Evolutionary conservation across 2,113 vertebrate genomes (phyloP), one percentile per base, ranked within the genome.

Genomic region (Albula glossodonta): DNA sequence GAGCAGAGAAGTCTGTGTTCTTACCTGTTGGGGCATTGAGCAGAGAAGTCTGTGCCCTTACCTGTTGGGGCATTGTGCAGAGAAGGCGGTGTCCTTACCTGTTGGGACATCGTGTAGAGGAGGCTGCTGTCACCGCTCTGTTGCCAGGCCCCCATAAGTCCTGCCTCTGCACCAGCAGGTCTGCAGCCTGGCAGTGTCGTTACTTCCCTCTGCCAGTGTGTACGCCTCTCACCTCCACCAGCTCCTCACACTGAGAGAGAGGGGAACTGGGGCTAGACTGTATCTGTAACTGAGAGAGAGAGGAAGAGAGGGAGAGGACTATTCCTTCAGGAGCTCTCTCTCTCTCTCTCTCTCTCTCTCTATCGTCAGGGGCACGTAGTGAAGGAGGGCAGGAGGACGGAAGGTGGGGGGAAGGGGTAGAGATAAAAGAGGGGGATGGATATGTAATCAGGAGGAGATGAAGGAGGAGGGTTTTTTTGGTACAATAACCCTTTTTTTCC

Each of bases 71-170:
- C 49, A 51, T 4, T 51, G 51, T 11, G 31, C 31, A 53, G 25
- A 4, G 0, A 50, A 25, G 50, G 48, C 53, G 17, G n/a, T 50
- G 81, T 49, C 96, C 97, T 70, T 97, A 99, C 98, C 98, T 99
- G 98, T 97, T 99, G 98, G 97, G 98, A 98, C 98, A 99, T 99
- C 97, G 98, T 99, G 97, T 99, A 99, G 91, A 99, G 96, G 95
- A 99, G 98, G 97, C 98, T 99, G 95, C 96, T 98, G 92, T 99
- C 98, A 97, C 96, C 96, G 96, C 97, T 97, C 95, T 94, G 95
- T 93, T 98, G 98, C 98, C 98, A 99, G 98, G 98, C 98, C 97
- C 98, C 98, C 98, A 99, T 98, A 98, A 98, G 99, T 96, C 97
- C 97, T 92, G 97, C 96, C 95, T 99, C 97, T 94, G 97, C 97